Evolutionary conservation across 2,888 invertebrate genomes (phyloP), one percentile per base, ranked within the genome.

Genomic region (Pocota personata): DNA sequence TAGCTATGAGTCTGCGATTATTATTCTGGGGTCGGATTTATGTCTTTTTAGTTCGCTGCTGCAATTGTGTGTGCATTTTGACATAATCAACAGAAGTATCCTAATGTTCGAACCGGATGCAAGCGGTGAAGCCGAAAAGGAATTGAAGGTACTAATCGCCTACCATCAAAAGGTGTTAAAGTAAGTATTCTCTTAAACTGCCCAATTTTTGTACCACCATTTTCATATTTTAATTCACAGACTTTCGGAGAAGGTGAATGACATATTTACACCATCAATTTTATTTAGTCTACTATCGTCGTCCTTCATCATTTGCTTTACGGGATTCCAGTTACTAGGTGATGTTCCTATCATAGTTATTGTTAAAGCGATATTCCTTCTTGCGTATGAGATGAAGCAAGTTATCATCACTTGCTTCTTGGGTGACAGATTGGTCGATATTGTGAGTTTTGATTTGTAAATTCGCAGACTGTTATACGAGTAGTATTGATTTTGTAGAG

Each of bases 381-480:
- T 88, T 1, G 0, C 43, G 8, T 89, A 88, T 19, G 88, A 89
- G 64, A 55, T 88, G 52, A 88, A 89, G 14, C 88, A 89, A 48
- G 88, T 88, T 8, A 40, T 83, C 12, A 87, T 88, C 6, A 88
- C 77, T 4, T 89, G 88, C 14, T 83, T 83, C 35, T 79, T 88
- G 66, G 86, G 88, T n/a, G 79, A 89, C 21, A 84, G 73, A 40
- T 50, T 89, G 5, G 87, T 83, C 3, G 77, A 83, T 2, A 78
- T 40, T 19, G 89, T 89, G 37, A 58, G 82, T 72, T 55, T 6
- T n/a, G 8, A 3, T n/a, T 12, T 24, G 0, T 5, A 14, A 37
- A 37, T 27, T 30, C 6, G 10, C 6, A 8, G 2, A 30, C n/a
- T 4, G 10, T 6, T 40, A 7, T 3, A 7, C n/a, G 7, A 14